Base-by-base conservation (phyloP, 2,113 vertebrate species). In the Pollachius pollachius region DNA sequence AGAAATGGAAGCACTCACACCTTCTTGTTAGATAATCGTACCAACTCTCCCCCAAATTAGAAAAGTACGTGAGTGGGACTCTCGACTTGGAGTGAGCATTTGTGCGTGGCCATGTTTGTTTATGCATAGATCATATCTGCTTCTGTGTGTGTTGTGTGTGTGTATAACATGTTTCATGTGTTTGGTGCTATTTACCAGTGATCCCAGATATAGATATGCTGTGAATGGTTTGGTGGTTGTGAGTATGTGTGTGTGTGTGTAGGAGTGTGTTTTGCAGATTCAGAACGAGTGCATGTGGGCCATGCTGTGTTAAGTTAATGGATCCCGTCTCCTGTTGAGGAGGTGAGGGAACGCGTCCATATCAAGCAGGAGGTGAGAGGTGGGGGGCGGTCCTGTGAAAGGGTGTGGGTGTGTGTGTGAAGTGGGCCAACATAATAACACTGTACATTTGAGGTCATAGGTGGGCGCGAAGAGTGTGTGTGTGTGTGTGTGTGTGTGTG, bases 271-370 rank as follows among this genome's bases (percentile, higher is more conserved):
- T 54, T 65, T 16, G 52, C 27, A 41, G 41, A 30, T 15, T 48
- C 52, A 41, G 57, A 4, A 17, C 63, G 61, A 21, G 15, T 63
- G 41, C 56, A 16, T 52, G 54, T 57, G 60, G 62, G 30, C 30
- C 30, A 34, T 34, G 4, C 41, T 52, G 30, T 62, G 69, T 66
- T 68, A 41, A 2, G 63, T 17, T 61, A 54, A 23, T 6, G 17
- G 73, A 79, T 70, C 62, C 57, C 64, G 23, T 18, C 25, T 71
- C 75, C 57, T 80, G 65, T 58, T 9, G 64, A 68, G 81, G 25
- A 69, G 13, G 52, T 19, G 70, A 57, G 23, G 21, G 58, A 52
- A 16, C 17, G 52, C 15, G 19, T 23, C 15, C 58, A 61, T 73
- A 64, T 62, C 48, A 68, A 62, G 58, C 63, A 69, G 69, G 21